Percentiles rank a stretch among this genome's conserved stretches.
phyloP scores from a whole-genome alignment of 1,140 invertebrate genomes.

The Brachionus calyciflorus region DNA sequence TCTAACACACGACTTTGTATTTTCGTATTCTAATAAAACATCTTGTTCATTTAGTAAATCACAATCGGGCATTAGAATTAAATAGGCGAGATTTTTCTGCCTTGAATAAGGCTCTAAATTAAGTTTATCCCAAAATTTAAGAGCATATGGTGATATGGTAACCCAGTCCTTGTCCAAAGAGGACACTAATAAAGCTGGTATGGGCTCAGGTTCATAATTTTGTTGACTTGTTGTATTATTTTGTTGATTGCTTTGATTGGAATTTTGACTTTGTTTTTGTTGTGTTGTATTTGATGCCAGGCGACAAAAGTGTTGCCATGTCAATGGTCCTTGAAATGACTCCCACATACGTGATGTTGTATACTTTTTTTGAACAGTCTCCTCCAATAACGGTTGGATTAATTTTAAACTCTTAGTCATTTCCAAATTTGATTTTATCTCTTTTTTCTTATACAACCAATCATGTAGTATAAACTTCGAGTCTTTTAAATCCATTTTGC shows the following conservation, averaged over 20 bases:
- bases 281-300: constrained; percentile 11
- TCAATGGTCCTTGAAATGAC: constrained; percentile 47
- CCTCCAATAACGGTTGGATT: constrained; percentile 84
- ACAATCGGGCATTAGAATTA: constrained; percentile 87
- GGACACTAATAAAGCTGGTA: constrained; percentile 78
- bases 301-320: constrained; percentile 44
- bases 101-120: constrained; percentile 88
- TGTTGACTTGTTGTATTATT: too few relatives aligned
- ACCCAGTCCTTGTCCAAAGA: constrained; percentile 87
- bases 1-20: constrained; percentile 66
- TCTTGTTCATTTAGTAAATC: constrained; percentile 66
- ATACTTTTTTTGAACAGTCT: constrained; percentile 88
- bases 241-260: constrained; percentile 65
- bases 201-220: constrained; percentile 88
- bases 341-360: constrained; percentile 71
- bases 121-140: constrained; percentile 77
- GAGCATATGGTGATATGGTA: constrained; percentile 81
- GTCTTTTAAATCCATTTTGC: neutral
- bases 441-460: constrained; percentile 23
- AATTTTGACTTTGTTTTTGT: constrained; percentile 9
- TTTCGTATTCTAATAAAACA: neutral
- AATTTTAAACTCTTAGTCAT: constrained; percentile 68
- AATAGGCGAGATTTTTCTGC: constrained; percentile 84
- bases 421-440: constrained; percentile 44
- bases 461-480: constrained; percentile 31